These are phyloP conservation scores for Amiota mariae DNA, from an alignment of 2,888 invertebrate genomes.

Conservation along the genomic window DNA sequence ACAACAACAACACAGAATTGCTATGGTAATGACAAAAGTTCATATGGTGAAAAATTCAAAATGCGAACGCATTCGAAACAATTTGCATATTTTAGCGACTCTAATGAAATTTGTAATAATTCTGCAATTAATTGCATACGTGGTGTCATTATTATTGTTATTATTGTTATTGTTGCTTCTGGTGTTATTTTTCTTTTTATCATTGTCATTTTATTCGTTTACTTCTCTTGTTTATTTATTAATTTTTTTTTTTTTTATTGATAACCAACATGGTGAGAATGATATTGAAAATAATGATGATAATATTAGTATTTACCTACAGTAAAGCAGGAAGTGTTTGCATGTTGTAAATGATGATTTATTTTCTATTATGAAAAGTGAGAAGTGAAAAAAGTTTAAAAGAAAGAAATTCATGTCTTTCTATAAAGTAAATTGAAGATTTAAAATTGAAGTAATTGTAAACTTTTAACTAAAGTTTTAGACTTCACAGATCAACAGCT, in stretches of 20 bases:
- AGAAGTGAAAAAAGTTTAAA: too few relatives aligned
- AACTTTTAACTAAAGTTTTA: too few relatives aligned
- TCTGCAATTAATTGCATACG: slow-evolving; percentile 69
- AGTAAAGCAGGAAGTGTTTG: too few relatives aligned
- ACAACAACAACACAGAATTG: neutral
- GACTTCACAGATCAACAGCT: too few relatives aligned
- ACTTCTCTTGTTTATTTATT: slow-evolving; percentile 22
- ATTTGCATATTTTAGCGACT: slow-evolving; percentile 66
- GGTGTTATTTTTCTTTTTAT: slow-evolving; percentile 34
- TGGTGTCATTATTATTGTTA: slow-evolving; percentile 54
- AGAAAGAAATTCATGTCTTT: too few relatives aligned
- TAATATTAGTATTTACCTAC: too few relatives aligned
- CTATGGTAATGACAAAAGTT: neutral
- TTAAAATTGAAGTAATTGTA: too few relatives aligned
- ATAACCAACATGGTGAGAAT: slow-evolving; percentile 18
- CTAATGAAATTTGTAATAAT: slow-evolving; percentile 69
- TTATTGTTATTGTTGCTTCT: neutral
- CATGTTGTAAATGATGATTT: too few relatives aligned
- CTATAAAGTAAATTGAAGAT: too few relatives aligned
- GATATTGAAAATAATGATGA: too few relatives aligned
- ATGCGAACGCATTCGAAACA: slow-evolving; percentile 38
- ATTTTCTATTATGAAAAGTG: too few relatives aligned
- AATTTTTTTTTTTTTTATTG: neutral
- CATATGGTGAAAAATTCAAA: neutral
- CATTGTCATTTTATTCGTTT: slow-evolving; percentile 35